Base-by-base conservation (phyloP, 2,888 invertebrate species). In the Eustalomyia histrio region DNA sequence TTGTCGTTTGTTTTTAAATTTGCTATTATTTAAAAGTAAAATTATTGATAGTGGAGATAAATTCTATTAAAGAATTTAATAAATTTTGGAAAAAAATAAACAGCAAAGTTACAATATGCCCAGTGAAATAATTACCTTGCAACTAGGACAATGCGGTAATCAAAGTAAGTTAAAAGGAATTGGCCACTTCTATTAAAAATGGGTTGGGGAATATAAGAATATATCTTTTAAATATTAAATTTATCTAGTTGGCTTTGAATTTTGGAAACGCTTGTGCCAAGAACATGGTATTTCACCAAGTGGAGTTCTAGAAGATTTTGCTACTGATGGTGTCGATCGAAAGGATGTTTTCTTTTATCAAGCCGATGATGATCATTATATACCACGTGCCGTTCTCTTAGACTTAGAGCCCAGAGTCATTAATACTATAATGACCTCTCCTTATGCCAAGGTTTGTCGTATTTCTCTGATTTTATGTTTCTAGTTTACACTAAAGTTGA, bases 301-400 rank as follows among this genome's bases (percentile, higher is more conserved):
- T 89, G 99, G 99, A n/a, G 97, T 97, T 79, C 91, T 99, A 76
- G 97, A 98, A 90, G 96, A 97, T 85, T 90, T 89, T 53, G 98
- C 97, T 0, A 96, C 96, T 0, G 98, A 98, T 88, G 97, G 97
- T 12, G 94, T 95, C 2, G 99, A 99, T 90, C 93, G 99, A 71
- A 99, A 99, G 92, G 99, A 99, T 93, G 99, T 99, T 4, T 99
- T 99, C 91, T 99, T 99, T 89, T 99, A 99, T 90, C 68, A 84
- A 92, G 99, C 99, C 0, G 99, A 99, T 91, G 99, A 99, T 91
- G 97, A 99, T 87, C 99, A 99, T 90, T 99, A 99, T 91, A 99
- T 99, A 86, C 99, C 99, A 0, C 92, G 99, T 85, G 97, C 99
- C 12, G 98, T 99, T 0, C 92, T 99, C 8, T 91, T 99, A 78